These are phyloP conservation scores for Muscidifurax raptorellus DNA, from an alignment of 1,140 invertebrate species.

Conservation along the genomic window DNA sequence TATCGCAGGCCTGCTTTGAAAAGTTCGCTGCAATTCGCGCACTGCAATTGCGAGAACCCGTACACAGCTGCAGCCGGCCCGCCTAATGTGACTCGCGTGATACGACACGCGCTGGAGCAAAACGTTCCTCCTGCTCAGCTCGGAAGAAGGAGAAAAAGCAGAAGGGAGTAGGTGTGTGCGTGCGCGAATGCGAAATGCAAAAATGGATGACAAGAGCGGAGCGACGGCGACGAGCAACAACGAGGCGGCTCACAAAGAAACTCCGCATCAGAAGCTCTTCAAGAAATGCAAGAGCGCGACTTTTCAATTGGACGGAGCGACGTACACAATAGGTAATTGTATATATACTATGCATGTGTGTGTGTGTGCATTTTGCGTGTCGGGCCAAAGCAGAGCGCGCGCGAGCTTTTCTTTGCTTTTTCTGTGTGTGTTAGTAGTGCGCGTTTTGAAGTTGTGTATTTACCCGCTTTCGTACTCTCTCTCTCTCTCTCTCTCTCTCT, in stretches of 20 bases:
- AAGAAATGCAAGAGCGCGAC: slow-evolving; percentile 88
- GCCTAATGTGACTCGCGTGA: slow-evolving; percentile 12
- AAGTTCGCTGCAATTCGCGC: not conserved
- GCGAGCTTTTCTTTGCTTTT: not conserved
- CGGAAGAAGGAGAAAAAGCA: too few relatives aligned
- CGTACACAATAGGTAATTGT: slow-evolving; percentile 85
- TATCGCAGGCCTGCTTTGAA: slow-evolving; percentile 16
- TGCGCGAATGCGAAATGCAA: not conserved
- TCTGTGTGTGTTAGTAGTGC: not conserved
- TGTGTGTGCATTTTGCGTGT: not conserved
- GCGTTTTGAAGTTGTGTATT: not conserved
- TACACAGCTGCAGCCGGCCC: too few relatives aligned
- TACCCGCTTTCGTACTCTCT: not conserved
- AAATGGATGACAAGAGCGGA: slow-evolving; percentile 51
- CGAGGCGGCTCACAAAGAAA: slow-evolving; percentile 19
- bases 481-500: not conserved
- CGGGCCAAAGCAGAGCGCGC: not conserved
- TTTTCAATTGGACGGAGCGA: slow-evolving; percentile 86
- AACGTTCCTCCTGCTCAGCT: too few relatives aligned
- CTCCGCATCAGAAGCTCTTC: slow-evolving; percentile 76
- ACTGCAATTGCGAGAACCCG: too few relatives aligned
- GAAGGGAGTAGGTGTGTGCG: too few relatives aligned
- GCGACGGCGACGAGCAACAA: slow-evolving; percentile 4
- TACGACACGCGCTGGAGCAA: not conserved
- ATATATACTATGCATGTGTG: not conserved